phyloP scores from a whole-genome alignment of 2,113 vertebrate genomes.

The Gopherus evgoodei region DNA sequence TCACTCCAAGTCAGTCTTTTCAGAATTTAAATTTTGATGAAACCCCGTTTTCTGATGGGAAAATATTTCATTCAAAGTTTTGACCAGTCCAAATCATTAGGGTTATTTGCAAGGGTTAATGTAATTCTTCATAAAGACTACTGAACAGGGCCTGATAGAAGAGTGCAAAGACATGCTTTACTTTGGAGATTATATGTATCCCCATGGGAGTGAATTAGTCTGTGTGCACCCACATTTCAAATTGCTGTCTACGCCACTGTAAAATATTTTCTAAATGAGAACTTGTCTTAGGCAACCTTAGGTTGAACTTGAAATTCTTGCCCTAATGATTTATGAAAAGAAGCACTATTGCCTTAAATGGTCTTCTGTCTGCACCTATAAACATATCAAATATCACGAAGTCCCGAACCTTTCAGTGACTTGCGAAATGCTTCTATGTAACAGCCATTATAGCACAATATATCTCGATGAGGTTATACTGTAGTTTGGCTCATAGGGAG shows the following conservation, averaged over 20 bases:
- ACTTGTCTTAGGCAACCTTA: background rate
- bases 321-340: constrained; percentile 34
- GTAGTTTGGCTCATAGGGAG: background rate
- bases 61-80: background rate
- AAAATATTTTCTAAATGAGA: background rate
- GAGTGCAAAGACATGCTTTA: background rate
- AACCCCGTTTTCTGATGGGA: background rate
- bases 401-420: constrained; percentile 21
- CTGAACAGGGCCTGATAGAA: background rate
- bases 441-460: background rate
- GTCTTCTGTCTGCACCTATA: constrained; percentile 4
- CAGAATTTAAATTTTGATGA: background rate
- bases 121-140: background rate
- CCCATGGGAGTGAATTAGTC: background rate
- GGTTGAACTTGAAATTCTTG: background rate
- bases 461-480: background rate
- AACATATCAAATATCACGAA: constrained; percentile 24
- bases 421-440: constrained; percentile 15
- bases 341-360: constrained; percentile 13
- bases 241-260: background rate
- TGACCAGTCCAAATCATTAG: background rate
- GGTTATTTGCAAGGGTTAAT: background rate
- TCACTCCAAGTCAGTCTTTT: background rate
- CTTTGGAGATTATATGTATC: background rate
- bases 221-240: background rate